Conservation (phyloP, 2,888 invertebrate species). For the Stenodera caucasica region DNA sequence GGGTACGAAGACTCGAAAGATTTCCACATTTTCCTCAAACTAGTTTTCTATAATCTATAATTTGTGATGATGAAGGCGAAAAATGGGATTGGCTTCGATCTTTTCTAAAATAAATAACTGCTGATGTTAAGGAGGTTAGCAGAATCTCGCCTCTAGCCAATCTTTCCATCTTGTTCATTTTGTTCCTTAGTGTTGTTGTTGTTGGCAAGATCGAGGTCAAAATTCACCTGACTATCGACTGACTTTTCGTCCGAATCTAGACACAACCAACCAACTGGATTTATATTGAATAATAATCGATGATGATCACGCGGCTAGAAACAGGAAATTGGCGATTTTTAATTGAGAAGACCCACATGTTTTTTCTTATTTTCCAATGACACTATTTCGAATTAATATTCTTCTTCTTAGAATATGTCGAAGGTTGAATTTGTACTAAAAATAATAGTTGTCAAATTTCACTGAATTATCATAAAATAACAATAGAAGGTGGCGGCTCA, state of each 20-base stretch:
- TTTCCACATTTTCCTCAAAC: not conserved
- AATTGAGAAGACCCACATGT: too few relatives aligned
- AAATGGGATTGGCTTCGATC: constrained; percentile 1
- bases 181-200: not conserved
- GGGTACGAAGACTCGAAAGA: not conserved
- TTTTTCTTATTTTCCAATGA: not conserved
- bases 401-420: not conserved
- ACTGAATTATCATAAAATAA: constrained; percentile 6
- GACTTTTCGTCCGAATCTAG: not conserved
- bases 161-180: not conserved
- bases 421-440: not conserved
- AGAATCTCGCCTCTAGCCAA: constrained; percentile 18
- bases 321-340: not conserved
- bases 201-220: constrained; percentile 23
- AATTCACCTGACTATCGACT: constrained; percentile 24
- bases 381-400: not conserved
- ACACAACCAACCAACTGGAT: not conserved
- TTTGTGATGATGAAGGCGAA: too few relatives aligned
- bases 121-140: constrained; percentile 21
- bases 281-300: too few relatives aligned
- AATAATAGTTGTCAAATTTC: not conserved
- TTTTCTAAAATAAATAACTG: not conserved
- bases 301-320: not conserved
- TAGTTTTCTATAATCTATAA: too few relatives aligned
- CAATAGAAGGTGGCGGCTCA: constrained; percentile 17